These are phyloP conservation scores for Polyergus mexicanus DNA, from an alignment of 1,140 invertebrate species.

Conservation along the genomic window DNA sequence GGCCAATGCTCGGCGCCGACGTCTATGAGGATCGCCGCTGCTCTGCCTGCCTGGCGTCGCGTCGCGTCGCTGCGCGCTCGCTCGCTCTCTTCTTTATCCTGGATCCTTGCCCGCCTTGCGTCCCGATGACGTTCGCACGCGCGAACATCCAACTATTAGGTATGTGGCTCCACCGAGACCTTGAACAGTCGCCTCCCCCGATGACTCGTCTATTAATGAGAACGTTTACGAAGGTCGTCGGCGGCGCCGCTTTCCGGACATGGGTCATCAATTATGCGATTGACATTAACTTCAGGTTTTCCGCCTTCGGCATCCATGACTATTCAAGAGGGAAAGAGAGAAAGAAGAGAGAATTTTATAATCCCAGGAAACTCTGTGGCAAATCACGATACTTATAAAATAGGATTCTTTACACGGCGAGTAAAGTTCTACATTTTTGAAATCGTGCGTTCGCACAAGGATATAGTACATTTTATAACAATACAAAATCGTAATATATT, in stretches of 20 bases:
- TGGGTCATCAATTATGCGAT: background rate
- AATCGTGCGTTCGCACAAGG: background rate
- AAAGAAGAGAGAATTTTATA: background rate
- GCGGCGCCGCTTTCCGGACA: background rate
- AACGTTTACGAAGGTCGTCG: background rate
- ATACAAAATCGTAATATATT: background rate
- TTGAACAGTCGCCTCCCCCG: background rate
- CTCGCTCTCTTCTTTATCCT: background rate
- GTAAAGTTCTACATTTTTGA: background rate
- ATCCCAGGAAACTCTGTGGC: background rate
- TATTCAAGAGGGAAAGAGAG: background rate
- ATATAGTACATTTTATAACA: background rate
- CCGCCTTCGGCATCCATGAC: too few relatives aligned
- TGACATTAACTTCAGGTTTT: background rate
- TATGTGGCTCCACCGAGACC: background rate
- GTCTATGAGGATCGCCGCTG: background rate
- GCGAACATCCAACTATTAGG: too few relatives aligned
- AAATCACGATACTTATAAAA: background rate
- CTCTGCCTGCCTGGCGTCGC: slow-evolving; percentile 16
- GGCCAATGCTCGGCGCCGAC: slow-evolving; percentile 11
- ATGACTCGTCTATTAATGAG: background rate
- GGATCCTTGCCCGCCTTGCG: background rate
- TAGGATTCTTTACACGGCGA: background rate
- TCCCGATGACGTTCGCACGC: too few relatives aligned
- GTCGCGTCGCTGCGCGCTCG: background rate